Evolutionary conservation across 2,113 vertebrate genomes (phyloP), one percentile per base, ranked within the genome.

Genomic region (Gallinago jamesoni): DNA sequence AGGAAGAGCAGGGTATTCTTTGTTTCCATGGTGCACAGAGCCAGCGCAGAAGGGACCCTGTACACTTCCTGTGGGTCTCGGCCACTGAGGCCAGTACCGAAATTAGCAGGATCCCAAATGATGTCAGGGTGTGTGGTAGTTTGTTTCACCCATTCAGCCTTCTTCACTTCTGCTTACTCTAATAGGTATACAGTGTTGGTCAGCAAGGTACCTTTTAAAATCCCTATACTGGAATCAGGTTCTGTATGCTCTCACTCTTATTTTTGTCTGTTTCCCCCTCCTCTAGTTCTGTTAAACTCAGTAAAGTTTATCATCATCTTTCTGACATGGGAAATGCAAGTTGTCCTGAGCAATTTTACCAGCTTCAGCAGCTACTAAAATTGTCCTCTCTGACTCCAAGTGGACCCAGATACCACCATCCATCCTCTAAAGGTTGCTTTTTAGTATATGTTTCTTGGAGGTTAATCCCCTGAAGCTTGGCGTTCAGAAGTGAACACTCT

Each of bases 61-160:
- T 1, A 1, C 24, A 27, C 50, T 48, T 68, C 56, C 18, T 0
- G 0, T 0, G 1, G 22, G 21, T 77, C 78, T 67, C 2, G n/a
- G 50, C 50, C 1, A 1, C 56, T 28, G 62, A 35, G 57, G 57
- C 57, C 24, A 10, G 24, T 25, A 14, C 31, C n/a, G 57, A 60
- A 45, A 37, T 33, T 6, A 72, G 41, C 35, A 56, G 79, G 28
- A 35, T 64, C 22, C 31, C 37, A 45, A 27, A 30, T n/a, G n/a
- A 33, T 12, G 4, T 45, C 33, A 37, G 67, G 30, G 14, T 27
- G 25, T 43, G 12, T 47, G 4, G 17, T 27, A 72, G 76, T 57
- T 62, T 69, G 76, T 62, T 64, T 73, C 30, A 82, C 31, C 72
- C 45, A n/a, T 55, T 79, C 55, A n/a, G 9, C 15, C 6, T 28